These are phyloP conservation scores for Neotragus pygmaeus DNA, from an alignment of 2,113 vertebrate species.

Conservation along the genomic window DNA sequence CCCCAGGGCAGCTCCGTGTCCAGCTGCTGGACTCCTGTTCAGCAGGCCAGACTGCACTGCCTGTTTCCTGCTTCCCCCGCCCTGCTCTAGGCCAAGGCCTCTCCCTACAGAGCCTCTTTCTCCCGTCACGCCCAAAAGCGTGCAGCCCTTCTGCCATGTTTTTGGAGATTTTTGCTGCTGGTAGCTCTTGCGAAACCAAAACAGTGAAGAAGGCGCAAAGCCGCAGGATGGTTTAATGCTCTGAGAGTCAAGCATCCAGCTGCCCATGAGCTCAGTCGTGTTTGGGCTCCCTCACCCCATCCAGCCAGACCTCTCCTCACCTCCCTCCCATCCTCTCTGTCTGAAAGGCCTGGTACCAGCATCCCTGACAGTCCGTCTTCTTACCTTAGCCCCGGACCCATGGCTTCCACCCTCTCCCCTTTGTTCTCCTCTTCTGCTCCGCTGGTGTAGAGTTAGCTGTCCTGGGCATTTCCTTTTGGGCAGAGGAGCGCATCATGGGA, in stretches of 20 bases:
- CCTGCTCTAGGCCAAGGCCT: background rate
- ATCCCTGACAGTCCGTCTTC: no score
- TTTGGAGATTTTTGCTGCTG: background rate
- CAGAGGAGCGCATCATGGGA: background rate
- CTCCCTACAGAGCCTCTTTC: background rate
- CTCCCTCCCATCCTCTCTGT: fast-evolving
- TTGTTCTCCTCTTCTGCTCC: background rate
- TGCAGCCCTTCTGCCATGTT: background rate
- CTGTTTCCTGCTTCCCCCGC: background rate
- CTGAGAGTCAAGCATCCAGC: background rate
- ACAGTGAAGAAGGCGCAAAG: background rate
- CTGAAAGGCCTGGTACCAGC: background rate
- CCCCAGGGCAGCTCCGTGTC: background rate
- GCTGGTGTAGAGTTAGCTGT: fast-evolving
- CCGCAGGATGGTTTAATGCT: background rate
- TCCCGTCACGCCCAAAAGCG: fast-evolving
- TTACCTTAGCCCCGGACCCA: background rate
- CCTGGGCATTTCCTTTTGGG: fast-evolving
- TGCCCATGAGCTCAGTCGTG: background rate
- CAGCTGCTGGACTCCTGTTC: background rate
- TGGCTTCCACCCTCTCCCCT: background rate
- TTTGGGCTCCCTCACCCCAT: no score
- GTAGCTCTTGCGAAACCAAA: background rate
- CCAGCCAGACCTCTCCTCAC: fast-evolving
- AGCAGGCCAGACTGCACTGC: background rate